phyloP scores from a whole-genome alignment of 2,113 vertebrate species.

The Myocastor coypus region DNA sequence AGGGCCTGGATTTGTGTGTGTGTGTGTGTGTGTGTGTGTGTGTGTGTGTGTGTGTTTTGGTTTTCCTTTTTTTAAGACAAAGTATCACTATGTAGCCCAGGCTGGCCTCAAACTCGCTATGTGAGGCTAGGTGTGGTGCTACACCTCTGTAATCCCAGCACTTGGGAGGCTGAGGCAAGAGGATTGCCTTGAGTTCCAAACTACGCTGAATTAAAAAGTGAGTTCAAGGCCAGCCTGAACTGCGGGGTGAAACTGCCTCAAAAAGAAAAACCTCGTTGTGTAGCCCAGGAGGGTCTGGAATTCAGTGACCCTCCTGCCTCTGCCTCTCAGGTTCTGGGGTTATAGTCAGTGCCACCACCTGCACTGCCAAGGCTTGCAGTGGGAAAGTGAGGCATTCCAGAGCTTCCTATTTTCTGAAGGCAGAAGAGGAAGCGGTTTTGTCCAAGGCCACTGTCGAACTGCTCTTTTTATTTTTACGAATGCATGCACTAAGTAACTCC shows the following conservation, averaged over 20 bases:
- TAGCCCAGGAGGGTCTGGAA: not conserved
- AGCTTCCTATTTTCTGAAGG: constrained; percentile 34
- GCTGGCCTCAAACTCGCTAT: not conserved
- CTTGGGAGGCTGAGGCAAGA: not conserved
- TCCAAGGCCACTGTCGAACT: not conserved
- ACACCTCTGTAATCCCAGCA: not conserved
- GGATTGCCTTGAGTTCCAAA: not conserved
- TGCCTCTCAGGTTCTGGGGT: not conserved
- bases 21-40: too few relatives aligned
- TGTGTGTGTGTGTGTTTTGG: too few relatives aligned
- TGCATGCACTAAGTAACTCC: not conserved
- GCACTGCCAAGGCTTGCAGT: not conserved
- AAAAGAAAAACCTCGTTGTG: not conserved
- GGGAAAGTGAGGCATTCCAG: not conserved
- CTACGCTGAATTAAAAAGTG: not conserved
- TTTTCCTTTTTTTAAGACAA: not conserved
- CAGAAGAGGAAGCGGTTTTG: constrained; percentile 38
- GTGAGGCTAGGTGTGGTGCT: not conserved
- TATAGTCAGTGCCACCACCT: not conserved
- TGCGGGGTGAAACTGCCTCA: not conserved
- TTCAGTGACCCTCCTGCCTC: not conserved
- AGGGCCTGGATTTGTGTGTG: too few relatives aligned
- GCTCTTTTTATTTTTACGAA: not conserved
- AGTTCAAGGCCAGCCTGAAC: not conserved
- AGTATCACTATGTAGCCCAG: not conserved